Evolutionary conservation across 2,888 invertebrate genomes (phyloP).

Genomic region (Acleris cristana): DNA sequence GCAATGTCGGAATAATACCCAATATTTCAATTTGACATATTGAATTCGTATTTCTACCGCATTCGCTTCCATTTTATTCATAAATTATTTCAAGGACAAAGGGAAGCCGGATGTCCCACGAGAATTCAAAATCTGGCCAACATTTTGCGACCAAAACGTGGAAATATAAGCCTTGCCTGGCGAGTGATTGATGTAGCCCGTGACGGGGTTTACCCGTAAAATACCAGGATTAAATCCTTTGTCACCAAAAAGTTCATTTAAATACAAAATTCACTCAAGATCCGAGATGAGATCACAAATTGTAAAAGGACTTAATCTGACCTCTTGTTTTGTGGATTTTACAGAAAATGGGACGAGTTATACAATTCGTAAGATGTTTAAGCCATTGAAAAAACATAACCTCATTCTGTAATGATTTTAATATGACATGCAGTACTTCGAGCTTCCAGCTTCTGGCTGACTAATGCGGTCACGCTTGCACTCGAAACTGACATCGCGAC

Average conservation of each 20-base stretch:
- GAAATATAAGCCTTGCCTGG: slow-evolving; percentile 21
- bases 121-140: slow-evolving; percentile 25
- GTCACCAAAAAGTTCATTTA: slow-evolving; percentile 21
- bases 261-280: slow-evolving; percentile 4
- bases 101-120: slow-evolving; percentile 12
- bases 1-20: too few relatives aligned
- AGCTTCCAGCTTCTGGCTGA: too few relatives aligned
- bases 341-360: too few relatives aligned
- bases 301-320: slow-evolving; percentile 2
- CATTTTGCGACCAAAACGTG: slow-evolving; percentile 16
- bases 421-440: too few relatives aligned
- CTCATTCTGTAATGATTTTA: too few relatives aligned
- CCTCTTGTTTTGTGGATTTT: neutral
- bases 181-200: slow-evolving; percentile 34
- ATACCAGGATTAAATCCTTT: slow-evolving; percentile 34
- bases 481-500: too few relatives aligned
- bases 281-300: slow-evolving; percentile 2
- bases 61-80: slow-evolving; percentile 13
- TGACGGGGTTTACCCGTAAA: slow-evolving; percentile 33
- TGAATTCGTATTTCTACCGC: slow-evolving; percentile 2
- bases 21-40: neutral
- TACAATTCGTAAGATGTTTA: too few relatives aligned
- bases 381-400: too few relatives aligned
- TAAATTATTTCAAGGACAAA: slow-evolving; percentile 29
- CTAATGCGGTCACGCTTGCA: too few relatives aligned